A percentile compares a stretch with the other conserved stretches of the same genome.
These are phyloP conservation scores for Pogonus chalceus DNA, from an alignment of 1,140 invertebrate genomes.

Conservation along the genomic window DNA sequence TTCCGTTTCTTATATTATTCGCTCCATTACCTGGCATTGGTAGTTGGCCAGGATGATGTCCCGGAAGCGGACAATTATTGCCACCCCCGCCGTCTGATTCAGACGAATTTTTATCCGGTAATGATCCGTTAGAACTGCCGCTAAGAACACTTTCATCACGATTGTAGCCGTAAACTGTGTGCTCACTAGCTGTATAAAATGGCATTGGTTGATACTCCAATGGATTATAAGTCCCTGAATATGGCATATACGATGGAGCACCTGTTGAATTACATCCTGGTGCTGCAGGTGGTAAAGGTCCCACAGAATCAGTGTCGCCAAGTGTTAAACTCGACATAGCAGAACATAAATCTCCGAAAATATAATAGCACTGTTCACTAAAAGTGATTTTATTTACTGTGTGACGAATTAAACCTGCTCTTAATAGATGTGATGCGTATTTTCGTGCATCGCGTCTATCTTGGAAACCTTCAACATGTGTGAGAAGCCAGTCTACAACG, in stretches of 20 bases:
- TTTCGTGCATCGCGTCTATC: slow-evolving; percentile 92
- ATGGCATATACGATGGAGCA: slow-evolving; percentile 59
- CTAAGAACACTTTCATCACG: slow-evolving; percentile 63
- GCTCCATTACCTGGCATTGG: too few relatives aligned
- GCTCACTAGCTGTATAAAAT: slow-evolving; percentile 69
- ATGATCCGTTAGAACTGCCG: slow-evolving; percentile 60
- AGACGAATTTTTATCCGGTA: neutral
- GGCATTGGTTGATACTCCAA: slow-evolving; percentile 62
- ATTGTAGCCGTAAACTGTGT: slow-evolving; percentile 54
- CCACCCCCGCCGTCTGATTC: neutral
- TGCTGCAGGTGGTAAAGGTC: slow-evolving; percentile 46
- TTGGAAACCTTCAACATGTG: slow-evolving; percentile 86
- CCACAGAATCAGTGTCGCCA: slow-evolving; percentile 49
- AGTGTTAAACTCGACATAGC: slow-evolving; percentile 53
- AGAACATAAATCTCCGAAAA: slow-evolving; percentile 66
- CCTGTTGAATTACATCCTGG: neutral
- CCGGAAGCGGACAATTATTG: neutral
- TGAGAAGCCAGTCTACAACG: slow-evolving; percentile 93
- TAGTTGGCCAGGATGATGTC: neutral
- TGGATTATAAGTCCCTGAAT: slow-evolving; percentile 61
- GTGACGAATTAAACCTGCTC: slow-evolving; percentile 90
- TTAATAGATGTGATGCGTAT: slow-evolving; percentile 89
- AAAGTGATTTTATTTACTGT: slow-evolving; percentile 99
- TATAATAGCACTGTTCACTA: slow-evolving; percentile 93
- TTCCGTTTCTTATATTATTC: slow-evolving; percentile 16